Percentiles rank a stretch among this genome's conserved stretches.
Evolutionary conservation across 2,113 vertebrate species (phyloP).

Genomic region (Australoheros scitulus): DNA sequence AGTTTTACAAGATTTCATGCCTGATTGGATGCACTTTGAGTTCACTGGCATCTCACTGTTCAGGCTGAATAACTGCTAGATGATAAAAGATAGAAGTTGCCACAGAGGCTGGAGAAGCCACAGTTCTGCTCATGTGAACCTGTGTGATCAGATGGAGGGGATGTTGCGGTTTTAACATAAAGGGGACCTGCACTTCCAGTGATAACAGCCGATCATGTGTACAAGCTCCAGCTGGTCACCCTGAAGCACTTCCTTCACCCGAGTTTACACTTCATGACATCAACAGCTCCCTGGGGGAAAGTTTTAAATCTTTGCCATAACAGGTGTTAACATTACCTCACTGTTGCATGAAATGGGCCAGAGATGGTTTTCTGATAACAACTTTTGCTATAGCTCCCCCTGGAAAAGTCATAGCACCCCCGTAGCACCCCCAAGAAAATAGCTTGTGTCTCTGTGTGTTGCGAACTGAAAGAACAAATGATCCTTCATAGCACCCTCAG

Average conservation of each 20-base stretch:
- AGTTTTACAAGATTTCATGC: background rate
- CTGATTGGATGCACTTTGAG: background rate
- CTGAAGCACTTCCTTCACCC: background rate
- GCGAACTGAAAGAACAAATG: too few relatives aligned
- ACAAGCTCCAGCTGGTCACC: slow-evolving; percentile 12
- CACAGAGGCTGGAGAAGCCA: background rate
- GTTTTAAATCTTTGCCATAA: slow-evolving; percentile 9
- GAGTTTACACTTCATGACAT: background rate
- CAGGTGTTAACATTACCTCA: slow-evolving; percentile 20
- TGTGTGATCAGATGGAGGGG: background rate
- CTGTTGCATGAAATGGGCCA: slow-evolving; percentile 3
- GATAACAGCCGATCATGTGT: background rate
- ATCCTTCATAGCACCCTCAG: too few relatives aligned
- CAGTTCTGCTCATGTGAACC: background rate
- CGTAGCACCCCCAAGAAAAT: too few relatives aligned
- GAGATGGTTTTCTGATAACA: slow-evolving; percentile 15
- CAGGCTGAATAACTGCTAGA: background rate
- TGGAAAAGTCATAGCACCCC: too few relatives aligned
- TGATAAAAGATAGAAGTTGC: background rate
- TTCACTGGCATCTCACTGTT: background rate
- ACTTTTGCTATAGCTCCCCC: background rate
- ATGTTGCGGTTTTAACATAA: background rate
- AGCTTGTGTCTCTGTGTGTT: too few relatives aligned
- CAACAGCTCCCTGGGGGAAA: slow-evolving; percentile 7
- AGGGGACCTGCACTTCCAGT: slow-evolving; percentile 4